phyloP scores from a whole-genome alignment of 2,797 vertebrate genomes.

The Ptychadena robeensis region DNA sequence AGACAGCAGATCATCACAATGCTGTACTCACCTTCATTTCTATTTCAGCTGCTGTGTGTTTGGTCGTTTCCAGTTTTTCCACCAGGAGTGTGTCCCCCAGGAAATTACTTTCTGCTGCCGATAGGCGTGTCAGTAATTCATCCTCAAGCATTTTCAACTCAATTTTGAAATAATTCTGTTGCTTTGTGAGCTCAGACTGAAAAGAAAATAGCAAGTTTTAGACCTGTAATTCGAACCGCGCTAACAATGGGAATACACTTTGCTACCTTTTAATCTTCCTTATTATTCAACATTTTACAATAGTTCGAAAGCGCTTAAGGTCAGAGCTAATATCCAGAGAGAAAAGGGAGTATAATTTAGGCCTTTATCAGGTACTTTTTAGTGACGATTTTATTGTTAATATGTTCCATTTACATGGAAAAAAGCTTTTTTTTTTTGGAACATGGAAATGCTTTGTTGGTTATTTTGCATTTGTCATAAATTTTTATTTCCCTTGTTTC shows the following conservation, averaged over 20 bases:
- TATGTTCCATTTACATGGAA: constrained; percentile 18
- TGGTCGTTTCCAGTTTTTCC: constrained; percentile 84
- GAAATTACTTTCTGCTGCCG: constrained; percentile 80
- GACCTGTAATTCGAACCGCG: constrained; percentile 63
- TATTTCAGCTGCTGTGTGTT: constrained; percentile 79
- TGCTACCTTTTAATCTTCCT: constrained; percentile 61
- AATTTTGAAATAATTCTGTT: constrained; percentile 87
- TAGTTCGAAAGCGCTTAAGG: constrained; percentile 58
- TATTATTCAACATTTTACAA: constrained; percentile 60
- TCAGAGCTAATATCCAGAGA: constrained; percentile 50
- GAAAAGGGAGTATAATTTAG: constrained; percentile 56
- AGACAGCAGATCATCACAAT: neutral
- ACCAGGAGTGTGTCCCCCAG: constrained; percentile 76
- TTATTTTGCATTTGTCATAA: constrained; percentile 8
- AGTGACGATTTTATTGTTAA: constrained; percentile 13
- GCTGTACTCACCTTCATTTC: constrained; percentile 75
- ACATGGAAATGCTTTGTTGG: neutral
- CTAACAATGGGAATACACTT: constrained; percentile 66
- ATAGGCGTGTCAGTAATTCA: constrained; percentile 77
- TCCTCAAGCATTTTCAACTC: constrained; percentile 84
- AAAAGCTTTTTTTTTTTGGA: constrained; percentile 1
- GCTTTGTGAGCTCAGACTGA: constrained; percentile 80
- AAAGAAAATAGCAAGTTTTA: constrained; percentile 66
- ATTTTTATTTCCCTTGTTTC: neutral
- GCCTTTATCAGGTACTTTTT: constrained; percentile 58